Percentiles rank a stretch among this genome's conserved stretches.
These are phyloP conservation scores for Crocallis elinguaria DNA, from an alignment of 2,888 invertebrate genomes.

Conservation along the genomic window DNA sequence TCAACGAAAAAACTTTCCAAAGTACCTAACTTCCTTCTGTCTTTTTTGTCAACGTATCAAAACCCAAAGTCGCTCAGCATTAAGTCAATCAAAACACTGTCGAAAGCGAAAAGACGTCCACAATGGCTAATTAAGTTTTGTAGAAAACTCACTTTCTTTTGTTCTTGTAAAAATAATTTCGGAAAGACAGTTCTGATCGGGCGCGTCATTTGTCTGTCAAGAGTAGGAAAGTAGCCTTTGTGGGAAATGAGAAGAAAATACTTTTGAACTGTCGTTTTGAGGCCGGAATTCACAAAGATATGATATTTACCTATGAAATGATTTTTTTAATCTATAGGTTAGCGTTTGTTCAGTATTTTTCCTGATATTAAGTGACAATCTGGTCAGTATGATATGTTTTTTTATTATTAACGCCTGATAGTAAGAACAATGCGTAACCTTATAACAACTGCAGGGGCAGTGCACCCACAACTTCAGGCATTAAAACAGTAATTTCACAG, in stretches of 20 bases:
- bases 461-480: too few species aligned
- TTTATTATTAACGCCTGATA: too few species aligned
- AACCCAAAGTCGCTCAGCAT: slow-evolving; percentile 19
- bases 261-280: not conserved
- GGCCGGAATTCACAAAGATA: not conserved
- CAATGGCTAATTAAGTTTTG: slow-evolving; percentile 57
- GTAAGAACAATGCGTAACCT: too few species aligned
- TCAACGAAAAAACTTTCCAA: too few species aligned
- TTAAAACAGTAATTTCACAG: too few species aligned
- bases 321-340: too few species aligned
- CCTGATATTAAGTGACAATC: too few species aligned
- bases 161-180: slow-evolving; percentile 48
- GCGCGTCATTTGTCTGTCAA: slow-evolving; percentile 34
- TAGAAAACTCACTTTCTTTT: slow-evolving; percentile 54
- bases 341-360: too few species aligned
- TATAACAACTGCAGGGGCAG: too few species aligned
- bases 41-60: slow-evolving; percentile 7
- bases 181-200: slow-evolving; percentile 45
- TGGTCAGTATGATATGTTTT: too few species aligned
- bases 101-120: slow-evolving; percentile 42
- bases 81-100: slow-evolving; percentile 45
- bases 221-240: slow-evolving; percentile 17
- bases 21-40: not conserved
- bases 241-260: slow-evolving; percentile 3
- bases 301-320: too few species aligned